Evolutionary conservation across 2,113 vertebrate species (phyloP).

Genomic region (Solea solea): DNA sequence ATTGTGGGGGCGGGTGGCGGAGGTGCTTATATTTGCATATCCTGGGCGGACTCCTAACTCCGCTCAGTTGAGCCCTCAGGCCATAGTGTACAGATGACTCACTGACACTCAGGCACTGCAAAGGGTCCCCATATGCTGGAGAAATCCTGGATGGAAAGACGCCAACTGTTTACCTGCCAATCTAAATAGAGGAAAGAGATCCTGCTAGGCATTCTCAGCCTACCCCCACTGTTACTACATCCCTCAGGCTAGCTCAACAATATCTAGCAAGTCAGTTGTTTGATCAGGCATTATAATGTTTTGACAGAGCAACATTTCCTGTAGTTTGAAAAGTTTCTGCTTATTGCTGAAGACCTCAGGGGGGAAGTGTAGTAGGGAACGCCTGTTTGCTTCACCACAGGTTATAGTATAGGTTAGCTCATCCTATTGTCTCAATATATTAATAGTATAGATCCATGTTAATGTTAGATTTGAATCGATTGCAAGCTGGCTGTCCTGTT

Average conservation of each 20-base stretch:
- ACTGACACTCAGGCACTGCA: constrained; percentile 36
- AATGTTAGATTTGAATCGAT: background rate
- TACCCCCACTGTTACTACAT: constrained; percentile 8
- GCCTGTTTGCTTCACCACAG: constrained; percentile 27
- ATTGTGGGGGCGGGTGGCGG: constrained; percentile 17
- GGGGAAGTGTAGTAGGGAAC: background rate
- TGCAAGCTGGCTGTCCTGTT: constrained; percentile 9
- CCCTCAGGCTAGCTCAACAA: constrained; percentile 25
- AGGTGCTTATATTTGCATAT: constrained; percentile 75
- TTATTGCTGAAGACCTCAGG: constrained; percentile 2
- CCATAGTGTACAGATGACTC: constrained; percentile 62
- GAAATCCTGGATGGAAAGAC: constrained; percentile 71
- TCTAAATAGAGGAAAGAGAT: constrained; percentile 57
- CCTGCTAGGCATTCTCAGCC: constrained; percentile 44
- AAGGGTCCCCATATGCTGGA: constrained; percentile 39
- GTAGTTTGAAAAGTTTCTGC: constrained; percentile 17
- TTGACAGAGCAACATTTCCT: constrained; percentile 12
- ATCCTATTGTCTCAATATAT: background rate
- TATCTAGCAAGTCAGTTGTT: constrained; percentile 41
- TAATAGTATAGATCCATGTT: background rate
- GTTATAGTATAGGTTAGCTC: background rate
- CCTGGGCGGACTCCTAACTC: constrained; percentile 66
- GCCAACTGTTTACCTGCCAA: constrained; percentile 66
- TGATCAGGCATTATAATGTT: constrained; percentile 46
- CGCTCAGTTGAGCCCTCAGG: constrained; percentile 63